Percentiles rank a stretch among this genome's conserved stretches.
These are phyloP conservation scores for Sardina pilchardus DNA, from an alignment of 2,113 vertebrate genomes.

Conservation along the genomic window DNA sequence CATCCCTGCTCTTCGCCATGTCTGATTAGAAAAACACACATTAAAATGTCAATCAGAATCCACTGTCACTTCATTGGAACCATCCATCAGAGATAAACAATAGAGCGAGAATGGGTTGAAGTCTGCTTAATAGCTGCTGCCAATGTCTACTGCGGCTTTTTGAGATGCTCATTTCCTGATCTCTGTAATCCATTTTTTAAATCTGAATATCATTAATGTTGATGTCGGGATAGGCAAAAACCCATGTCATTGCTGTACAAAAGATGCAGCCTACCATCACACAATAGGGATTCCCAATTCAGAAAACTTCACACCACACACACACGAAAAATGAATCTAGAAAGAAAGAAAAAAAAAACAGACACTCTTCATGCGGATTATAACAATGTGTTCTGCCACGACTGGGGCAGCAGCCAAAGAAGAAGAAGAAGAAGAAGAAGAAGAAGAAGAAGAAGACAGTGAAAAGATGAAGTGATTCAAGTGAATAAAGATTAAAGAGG, in stretches of 20 bases:
- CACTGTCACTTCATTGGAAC: not conserved
- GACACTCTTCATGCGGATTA: not conserved
- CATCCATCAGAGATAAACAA: not conserved
- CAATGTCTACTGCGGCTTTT: not conserved
- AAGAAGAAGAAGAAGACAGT: not conserved
- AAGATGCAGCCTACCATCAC: not conserved
- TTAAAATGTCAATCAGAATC: not conserved
- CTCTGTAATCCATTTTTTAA: not conserved
- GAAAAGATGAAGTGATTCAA: not conserved
- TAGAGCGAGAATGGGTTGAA: not conserved
- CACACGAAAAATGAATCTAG: not conserved
- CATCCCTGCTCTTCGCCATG: not conserved
- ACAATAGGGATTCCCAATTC: not conserved
- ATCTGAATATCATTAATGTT: not conserved
- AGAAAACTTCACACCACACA: not conserved
- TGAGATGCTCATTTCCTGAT: not conserved
- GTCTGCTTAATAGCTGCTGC: not conserved
- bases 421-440: not conserved
- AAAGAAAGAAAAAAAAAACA: not conserved
- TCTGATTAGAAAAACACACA: not conserved
- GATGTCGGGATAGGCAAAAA: not conserved
- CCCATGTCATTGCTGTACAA: not conserved
- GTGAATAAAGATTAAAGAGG: not conserved
- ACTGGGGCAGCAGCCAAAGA: not conserved
- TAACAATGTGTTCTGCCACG: not conserved